phyloP scores from a whole-genome alignment of 1,140 invertebrate genomes.

The Drosophila subpulchrella region DNA sequence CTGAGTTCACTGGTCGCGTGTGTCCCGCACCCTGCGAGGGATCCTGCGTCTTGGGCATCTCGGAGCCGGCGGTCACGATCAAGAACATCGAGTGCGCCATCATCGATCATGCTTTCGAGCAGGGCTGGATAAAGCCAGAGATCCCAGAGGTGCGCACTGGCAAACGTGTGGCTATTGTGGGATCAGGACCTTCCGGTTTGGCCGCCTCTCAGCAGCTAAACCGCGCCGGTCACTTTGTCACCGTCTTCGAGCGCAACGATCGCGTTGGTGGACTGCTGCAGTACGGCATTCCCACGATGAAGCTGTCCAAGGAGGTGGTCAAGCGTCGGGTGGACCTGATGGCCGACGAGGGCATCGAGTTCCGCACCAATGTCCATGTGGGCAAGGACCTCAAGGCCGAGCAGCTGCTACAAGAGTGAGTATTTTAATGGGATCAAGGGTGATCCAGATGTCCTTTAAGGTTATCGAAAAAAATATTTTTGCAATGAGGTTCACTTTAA shows the following conservation, averaged over 20 bases:
- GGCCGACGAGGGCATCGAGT: slow-evolving; percentile 95
- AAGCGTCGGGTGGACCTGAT: slow-evolving; percentile 95
- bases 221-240: slow-evolving; percentile 94
- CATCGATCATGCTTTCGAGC: slow-evolving; percentile 98
- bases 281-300: slow-evolving; percentile 99
- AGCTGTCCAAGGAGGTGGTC: slow-evolving; percentile 96
- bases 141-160: slow-evolving; percentile 89
- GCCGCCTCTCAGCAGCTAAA: slow-evolving; percentile 99
- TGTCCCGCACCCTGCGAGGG: slow-evolving; percentile 99
- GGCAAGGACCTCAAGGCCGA: slow-evolving; percentile 95
- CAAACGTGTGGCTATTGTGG: slow-evolving; percentile 96
- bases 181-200: slow-evolving; percentile 97
- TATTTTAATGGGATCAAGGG: not conserved
- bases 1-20: slow-evolving; percentile 99
- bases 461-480: no score
- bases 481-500: no score
- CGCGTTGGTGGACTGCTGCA: slow-evolving; percentile 96
- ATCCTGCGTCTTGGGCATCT: slow-evolving; percentile 98
- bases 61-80: slow-evolving; percentile 98
- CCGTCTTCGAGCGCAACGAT: slow-evolving; percentile 98
- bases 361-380: slow-evolving; percentile 95
- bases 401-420: slow-evolving; percentile 86
- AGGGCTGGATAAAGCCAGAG: slow-evolving; percentile 96
- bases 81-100: slow-evolving; percentile 99
- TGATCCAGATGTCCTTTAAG: no score